phyloP scores from a whole-genome alignment of 2,888 invertebrate genomes.

The Eugnorisma glareosa region DNA sequence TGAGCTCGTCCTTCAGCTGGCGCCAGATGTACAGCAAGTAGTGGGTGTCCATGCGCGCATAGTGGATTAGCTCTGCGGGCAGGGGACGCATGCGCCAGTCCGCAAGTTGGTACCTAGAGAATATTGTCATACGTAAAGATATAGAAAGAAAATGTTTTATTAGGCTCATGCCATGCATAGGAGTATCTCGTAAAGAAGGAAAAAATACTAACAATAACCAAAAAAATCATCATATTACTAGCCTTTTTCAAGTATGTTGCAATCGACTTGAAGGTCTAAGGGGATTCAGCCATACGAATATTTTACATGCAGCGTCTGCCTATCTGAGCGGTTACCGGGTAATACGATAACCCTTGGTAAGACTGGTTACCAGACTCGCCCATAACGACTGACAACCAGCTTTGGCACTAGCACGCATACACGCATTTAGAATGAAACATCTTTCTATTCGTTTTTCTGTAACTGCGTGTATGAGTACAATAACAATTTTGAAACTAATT shows the following conservation, averaged over 20 bases:
- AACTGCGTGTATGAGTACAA: background rate
- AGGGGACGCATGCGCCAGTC: conserved; percentile 98
- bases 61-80: conserved; percentile 94
- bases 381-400: background rate
- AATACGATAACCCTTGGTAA: background rate
- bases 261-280: background rate
- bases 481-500: background rate
- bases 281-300: background rate
- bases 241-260: background rate
- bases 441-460: too few species aligned
- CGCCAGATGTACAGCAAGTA: conserved; percentile 97
- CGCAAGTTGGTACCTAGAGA: conserved; percentile 94
- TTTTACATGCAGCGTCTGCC: background rate
- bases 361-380: background rate
- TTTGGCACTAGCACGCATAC: background rate
- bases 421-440: too few species aligned
- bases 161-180: background rate
- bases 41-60: conserved; percentile 98
- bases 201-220: background rate
- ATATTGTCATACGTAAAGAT: background rate
- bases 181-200: background rate
- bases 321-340: background rate
- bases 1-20: conserved; percentile 93
- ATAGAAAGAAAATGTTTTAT: background rate
- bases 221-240: background rate